A percentile compares a stretch with the other conserved stretches of the same genome.
Conservation (phyloP, 92 coral and sea anemone genomes). For the Phymanthus crucifer region DNA sequence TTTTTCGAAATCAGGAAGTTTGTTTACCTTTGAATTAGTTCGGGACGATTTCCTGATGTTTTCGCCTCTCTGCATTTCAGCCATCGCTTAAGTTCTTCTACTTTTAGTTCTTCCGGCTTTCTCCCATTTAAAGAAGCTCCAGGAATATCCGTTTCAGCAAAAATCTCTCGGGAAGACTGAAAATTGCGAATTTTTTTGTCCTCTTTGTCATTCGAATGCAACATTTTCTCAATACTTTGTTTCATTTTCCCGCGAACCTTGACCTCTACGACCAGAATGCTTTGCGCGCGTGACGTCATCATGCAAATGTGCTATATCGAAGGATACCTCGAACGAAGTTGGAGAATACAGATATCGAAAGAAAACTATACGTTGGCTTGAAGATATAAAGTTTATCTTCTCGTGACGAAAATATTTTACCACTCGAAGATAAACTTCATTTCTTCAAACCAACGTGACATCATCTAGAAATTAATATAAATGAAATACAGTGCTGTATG, state of each 20-base stretch:
- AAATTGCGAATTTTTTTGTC: neutral
- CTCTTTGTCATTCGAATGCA: neutral
- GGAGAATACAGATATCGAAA: no score
- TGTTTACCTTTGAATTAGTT: conserved; percentile 18
- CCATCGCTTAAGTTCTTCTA: conserved; percentile 35
- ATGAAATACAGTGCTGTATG: no score
- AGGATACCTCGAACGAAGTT: no score
- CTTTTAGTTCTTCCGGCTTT: conserved; percentile 21
- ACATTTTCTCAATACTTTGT: neutral
- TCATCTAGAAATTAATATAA: no score
- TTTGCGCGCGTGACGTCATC: no score
- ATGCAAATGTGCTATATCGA: no score
- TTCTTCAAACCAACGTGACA: no score
- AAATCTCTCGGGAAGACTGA: conserved; percentile 21
- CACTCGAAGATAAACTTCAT: no score
- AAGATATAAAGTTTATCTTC: no score
- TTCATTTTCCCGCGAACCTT: neutral
- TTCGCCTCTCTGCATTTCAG: conserved; percentile 11
- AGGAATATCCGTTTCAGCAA: conserved; percentile 28
- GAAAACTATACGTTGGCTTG: no score
- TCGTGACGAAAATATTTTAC: no score
- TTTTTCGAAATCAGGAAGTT: neutral
- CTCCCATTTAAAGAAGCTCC: conserved; percentile 28
- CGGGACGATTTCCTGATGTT: conserved; percentile 20
- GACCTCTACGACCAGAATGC: no score